These are phyloP conservation scores for Paracanthobrama guichenoti DNA, from an alignment of 2,113 vertebrate genomes.

Conservation along the genomic window DNA sequence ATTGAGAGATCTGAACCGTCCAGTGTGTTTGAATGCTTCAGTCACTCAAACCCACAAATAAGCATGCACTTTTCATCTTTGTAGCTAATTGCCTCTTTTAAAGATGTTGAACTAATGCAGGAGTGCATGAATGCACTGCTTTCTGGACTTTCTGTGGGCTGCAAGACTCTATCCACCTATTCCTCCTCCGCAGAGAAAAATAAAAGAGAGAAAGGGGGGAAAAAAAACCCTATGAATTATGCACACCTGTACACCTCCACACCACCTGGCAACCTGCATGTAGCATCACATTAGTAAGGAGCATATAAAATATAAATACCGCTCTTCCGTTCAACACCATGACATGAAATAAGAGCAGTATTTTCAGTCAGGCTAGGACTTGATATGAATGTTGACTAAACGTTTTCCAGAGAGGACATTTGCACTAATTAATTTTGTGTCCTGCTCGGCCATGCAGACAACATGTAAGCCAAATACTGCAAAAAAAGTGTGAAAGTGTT, in stretches of 20 bases:
- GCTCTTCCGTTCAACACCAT: background rate
- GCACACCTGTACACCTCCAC: conserved; percentile 64
- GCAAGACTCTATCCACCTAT: conserved; percentile 25
- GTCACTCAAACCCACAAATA: conserved; percentile 31
- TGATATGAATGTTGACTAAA: background rate
- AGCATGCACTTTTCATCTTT: background rate
- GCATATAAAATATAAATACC: conserved; percentile 35
- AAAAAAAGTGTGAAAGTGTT: background rate
- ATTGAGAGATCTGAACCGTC: conserved; percentile 15
- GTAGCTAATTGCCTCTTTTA: background rate
- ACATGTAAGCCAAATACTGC: background rate
- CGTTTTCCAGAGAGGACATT: background rate
- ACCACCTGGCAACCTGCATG: conserved; percentile 57
- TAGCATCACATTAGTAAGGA: conserved; percentile 15
- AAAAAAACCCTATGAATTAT: conserved; percentile 64
- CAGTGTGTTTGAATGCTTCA: conserved; percentile 24
- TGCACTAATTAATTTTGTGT: background rate
- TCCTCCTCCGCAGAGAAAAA: conserved; percentile 23
- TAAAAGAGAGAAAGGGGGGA: background rate
- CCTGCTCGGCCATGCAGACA: background rate
- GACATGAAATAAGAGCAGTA: background rate
- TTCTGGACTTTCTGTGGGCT: conserved; percentile 55
- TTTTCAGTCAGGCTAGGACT: background rate
- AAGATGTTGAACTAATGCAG: background rate
- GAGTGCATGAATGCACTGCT: conserved; percentile 49